Evolutionary conservation across 2,797 vertebrate species (phyloP), one percentile per base, ranked within the genome.

Genomic region (Discoglossus pictus): DNA sequence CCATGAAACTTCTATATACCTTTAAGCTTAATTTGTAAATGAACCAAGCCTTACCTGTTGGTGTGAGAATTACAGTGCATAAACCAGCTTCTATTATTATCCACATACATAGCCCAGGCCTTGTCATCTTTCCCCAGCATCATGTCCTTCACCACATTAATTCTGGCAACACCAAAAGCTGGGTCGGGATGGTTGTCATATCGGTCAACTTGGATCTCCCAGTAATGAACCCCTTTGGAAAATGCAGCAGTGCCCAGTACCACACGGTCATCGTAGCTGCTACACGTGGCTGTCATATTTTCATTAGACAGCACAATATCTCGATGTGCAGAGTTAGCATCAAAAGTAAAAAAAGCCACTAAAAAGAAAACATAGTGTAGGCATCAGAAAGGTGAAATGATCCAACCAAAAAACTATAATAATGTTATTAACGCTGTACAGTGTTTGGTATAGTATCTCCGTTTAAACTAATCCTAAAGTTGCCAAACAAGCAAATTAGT

Each of bases 261-360:
- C 61, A 99, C 96, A 0, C 97, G 92, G 78, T 99, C 97, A 0
- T 99, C 97, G 0, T 98, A 99, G 83, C 97, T 99, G 82, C 91
- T 98, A 76, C 97, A 99, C 23, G 86, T 89, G 34, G 95, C 95
- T 0, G 96, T 97, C 82, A 93, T 95, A 88, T 97, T 98, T 62
- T 99, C 96, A 0, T 98, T 98, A 0, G 93, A 87, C 69, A 99
- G 81, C 25, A 96, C 92, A 2, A 99, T 98, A 87, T 99, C 97
- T 55, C 93, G 89, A 76, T 99, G 97, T 59, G 95, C 94, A 16
- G 95, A 94, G 69, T 84, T 90, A 64, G 96, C 91, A 78, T 99
- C 97, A 6, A 98, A 99, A 62, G 92, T 90, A 86, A 99, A 99
- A 93, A 96, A 98, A 0, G 97, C 97, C 91, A 99, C 97, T 99